Evolutionary conservation across 2,888 invertebrate species (phyloP).

Genomic region (Myopa tessellatipennis): DNA sequence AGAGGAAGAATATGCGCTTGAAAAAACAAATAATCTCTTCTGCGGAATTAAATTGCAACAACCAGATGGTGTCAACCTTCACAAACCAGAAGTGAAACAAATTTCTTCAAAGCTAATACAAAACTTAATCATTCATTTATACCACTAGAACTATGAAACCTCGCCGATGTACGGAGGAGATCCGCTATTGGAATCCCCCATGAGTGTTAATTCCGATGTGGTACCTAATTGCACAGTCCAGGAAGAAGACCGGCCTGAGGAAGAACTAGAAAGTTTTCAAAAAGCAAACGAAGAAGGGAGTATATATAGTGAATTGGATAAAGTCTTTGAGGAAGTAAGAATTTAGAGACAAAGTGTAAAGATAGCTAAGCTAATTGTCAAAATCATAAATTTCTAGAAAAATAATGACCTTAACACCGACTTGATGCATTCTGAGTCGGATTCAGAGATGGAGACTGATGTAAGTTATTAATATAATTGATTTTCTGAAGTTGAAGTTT

Average conservation of each 20-base stretch:
- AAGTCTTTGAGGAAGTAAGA: neutral
- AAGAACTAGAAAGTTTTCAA: neutral
- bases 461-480: neutral
- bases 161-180: neutral
- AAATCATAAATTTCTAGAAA: neutral
- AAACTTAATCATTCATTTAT: neutral
- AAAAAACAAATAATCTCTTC: neutral
- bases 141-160: neutral
- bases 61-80: neutral
- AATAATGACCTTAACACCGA: conserved; percentile 12
- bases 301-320: conserved; percentile 13
- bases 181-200: conserved; percentile 4
- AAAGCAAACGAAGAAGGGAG: neutral
- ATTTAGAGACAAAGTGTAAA: neutral
- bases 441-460: conserved; percentile 13
- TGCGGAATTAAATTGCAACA: neutral
- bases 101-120: neutral
- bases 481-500: neutral
- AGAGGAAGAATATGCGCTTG: neutral
- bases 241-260: neutral
- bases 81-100: neutral
- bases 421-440: conserved; percentile 1
- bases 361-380: too few relatives aligned
- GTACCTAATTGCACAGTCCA: neutral
- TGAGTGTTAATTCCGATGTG: neutral